phyloP scores from a whole-genome alignment of 2,888 invertebrate genomes.

The Dexiosoma caninum region DNA sequence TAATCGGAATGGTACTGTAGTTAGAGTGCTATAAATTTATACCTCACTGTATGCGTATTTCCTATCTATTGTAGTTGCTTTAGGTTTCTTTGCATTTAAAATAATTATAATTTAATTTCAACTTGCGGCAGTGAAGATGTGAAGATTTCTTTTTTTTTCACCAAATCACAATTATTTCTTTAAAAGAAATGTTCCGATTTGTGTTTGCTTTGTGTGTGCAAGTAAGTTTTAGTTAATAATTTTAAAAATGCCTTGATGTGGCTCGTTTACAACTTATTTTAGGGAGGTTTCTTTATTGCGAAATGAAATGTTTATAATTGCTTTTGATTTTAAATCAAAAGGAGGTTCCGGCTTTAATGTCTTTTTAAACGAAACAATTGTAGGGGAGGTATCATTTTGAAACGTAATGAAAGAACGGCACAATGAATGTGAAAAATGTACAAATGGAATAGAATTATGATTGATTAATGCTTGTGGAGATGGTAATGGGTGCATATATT shows the following conservation, averaged over 20 bases:
- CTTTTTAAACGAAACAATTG: slow-evolving; percentile 52
- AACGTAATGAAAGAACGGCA: neutral
- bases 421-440: neutral
- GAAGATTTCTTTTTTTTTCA: neutral
- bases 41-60: neutral
- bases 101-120: slow-evolving; percentile 47
- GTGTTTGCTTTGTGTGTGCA: neutral
- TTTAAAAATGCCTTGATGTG: neutral
- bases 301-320: slow-evolving; percentile 31
- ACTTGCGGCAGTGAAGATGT: neutral
- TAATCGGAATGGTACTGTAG: too few species aligned
- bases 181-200: neutral
- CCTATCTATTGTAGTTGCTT: neutral
- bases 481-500: neutral
- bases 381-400: slow-evolving; percentile 11
- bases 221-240: neutral
- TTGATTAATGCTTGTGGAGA: slow-evolving; percentile 22
- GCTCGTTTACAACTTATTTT: slow-evolving; percentile 1
- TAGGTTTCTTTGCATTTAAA: slow-evolving; percentile 20
- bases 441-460: slow-evolving; percentile 18
- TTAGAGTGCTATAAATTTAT: neutral
- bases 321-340: slow-evolving; percentile 23
- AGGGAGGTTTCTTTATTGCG: neutral
- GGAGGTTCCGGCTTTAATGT: slow-evolving; percentile 46
- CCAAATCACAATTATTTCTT: slow-evolving; percentile 18